Evolutionary conservation across 1,140 invertebrate genomes (phyloP).

Genomic region (Pteromalus puparum): DNA sequence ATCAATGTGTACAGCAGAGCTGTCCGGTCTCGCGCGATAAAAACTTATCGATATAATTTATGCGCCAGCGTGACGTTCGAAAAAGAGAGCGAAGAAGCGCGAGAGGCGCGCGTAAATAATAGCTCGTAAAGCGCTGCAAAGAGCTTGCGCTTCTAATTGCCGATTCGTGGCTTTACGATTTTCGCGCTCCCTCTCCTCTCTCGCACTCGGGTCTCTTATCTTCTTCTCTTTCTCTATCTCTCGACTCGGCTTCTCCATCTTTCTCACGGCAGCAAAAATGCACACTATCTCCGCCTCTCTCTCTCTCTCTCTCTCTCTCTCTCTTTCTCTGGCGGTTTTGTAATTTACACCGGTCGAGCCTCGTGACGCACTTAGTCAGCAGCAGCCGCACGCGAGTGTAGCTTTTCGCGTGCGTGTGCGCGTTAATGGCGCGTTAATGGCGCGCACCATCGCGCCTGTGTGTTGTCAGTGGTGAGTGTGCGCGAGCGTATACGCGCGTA

Average conservation of each 20-base stretch:
- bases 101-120: background rate
- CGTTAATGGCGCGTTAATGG: conserved; percentile 7
- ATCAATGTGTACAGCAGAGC: background rate
- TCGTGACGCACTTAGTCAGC: conserved; percentile 36
- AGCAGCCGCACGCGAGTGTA: background rate
- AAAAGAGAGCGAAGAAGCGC: background rate
- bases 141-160: conserved; percentile 22
- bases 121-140: conserved; percentile 14
- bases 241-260: background rate
- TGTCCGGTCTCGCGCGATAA: background rate
- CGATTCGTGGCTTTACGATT: conserved; percentile 21
- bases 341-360: conserved; percentile 31
- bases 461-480: background rate
- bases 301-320: no score
- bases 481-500: background rate
- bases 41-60: conserved; percentile 4
- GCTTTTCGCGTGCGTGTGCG: conserved; percentile 8
- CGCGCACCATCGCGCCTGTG: conserved; percentile 5
- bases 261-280: conserved; percentile 7
- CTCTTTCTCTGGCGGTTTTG: conserved; percentile 15
- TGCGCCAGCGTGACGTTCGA: background rate
- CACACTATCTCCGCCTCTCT: background rate
- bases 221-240: background rate
- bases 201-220: background rate
- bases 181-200: background rate